Percentiles rank a stretch among this genome's conserved stretches.
Evolutionary conservation across 37 sponge, comb jelly and placozoan genomes (phyloP).

Genomic region (Beroe ovata): DNA sequence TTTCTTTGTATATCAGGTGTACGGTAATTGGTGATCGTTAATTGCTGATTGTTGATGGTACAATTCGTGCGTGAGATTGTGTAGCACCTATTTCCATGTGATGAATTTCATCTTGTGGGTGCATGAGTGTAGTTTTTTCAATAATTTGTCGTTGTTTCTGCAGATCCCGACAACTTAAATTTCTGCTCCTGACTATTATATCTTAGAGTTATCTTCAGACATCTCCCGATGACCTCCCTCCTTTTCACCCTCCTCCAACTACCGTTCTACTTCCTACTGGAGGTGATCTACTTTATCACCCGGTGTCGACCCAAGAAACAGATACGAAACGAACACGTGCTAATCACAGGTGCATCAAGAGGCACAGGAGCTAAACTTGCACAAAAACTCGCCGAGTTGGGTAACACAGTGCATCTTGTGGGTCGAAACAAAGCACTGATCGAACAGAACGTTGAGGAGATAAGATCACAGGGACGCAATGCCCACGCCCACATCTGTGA

Average conservation of each 20-base stretch:
- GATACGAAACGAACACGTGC: slow-evolving; percentile 4
- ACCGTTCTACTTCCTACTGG: slow-evolving; percentile 31
- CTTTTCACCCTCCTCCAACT: slow-evolving; percentile 16
- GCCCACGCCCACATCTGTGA: slow-evolving; percentile 50
- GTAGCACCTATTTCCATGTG: too few species aligned
- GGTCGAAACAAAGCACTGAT: background rate
- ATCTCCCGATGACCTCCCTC: background rate
- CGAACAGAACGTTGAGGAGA: background rate
- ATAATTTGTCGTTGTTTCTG: too few species aligned
- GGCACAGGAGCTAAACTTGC: slow-evolving; percentile 27
- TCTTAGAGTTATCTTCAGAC: too few species aligned
- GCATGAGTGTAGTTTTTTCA: too few species aligned
- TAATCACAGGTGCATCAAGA: slow-evolving; percentile 24
- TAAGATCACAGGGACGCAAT: background rate
- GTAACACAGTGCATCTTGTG: slow-evolving; percentile 50
- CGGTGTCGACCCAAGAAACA: slow-evolving; percentile 31
- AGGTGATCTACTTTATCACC: slow-evolving; percentile 16
- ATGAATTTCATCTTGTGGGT: too few species aligned
- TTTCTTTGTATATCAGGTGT: too few species aligned
- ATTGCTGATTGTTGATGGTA: too few species aligned
- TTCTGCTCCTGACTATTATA: too few species aligned
- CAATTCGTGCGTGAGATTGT: too few species aligned
- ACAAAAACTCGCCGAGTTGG: slow-evolving; percentile 19
- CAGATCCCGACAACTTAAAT: too few species aligned
- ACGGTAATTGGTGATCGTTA: too few species aligned